These are phyloP conservation scores for Smutsia temminckii DNA, from an alignment of 2,797 vertebrate genomes.

Conservation along the genomic window DNA sequence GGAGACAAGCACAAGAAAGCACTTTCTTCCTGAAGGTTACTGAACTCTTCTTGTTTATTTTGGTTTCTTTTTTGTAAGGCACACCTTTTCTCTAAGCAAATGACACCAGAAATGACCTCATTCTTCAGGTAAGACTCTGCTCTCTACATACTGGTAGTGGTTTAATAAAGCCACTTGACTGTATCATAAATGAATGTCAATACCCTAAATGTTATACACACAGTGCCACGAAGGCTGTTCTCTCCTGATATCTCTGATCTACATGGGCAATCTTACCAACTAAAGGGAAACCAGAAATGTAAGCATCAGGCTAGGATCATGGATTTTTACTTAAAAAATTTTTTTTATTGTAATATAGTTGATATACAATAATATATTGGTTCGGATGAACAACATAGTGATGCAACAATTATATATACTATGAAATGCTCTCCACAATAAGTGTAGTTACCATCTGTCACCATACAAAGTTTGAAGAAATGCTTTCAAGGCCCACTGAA, in stretches of 20 bases:
- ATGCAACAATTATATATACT: too few species aligned
- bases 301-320: background rate
- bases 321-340: background rate
- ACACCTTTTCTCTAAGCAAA: background rate
- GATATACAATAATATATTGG: too few species aligned
- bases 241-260: background rate
- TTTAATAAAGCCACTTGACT: background rate
- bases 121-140: background rate
- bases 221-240: background rate
- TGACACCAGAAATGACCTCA: background rate
- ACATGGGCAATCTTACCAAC: background rate
- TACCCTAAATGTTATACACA: background rate
- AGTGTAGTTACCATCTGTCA: too few species aligned
- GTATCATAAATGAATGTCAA: background rate
- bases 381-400: too few species aligned
- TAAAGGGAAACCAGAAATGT: background rate
- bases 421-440: too few species aligned
- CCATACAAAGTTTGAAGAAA: background rate
- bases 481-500: background rate
- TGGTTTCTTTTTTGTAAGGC: background rate
- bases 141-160: background rate
- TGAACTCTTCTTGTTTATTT: background rate
- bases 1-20: background rate
- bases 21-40: background rate
- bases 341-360: too few species aligned